A percentile compares a stretch with the other conserved stretches of the same genome.
Conservation (phyloP, 2,797 vertebrate genomes). For the Alfaro cultratus region DNA sequence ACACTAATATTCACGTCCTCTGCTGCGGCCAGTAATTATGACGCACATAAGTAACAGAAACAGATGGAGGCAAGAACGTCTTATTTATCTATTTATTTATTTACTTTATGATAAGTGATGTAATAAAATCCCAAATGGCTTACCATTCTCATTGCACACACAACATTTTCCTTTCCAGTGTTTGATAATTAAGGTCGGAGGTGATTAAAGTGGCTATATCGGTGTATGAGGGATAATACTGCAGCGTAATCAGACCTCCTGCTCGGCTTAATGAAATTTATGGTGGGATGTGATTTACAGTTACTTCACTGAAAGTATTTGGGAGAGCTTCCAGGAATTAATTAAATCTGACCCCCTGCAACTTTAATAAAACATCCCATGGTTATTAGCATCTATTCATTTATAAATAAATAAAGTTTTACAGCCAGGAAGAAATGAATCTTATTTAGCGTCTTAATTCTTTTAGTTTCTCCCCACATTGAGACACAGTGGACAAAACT, state of each 20-base stretch:
- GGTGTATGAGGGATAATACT: not conserved
- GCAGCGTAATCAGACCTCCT: constrained; percentile 16
- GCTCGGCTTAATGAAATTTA: constrained; percentile 14
- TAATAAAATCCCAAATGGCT: not conserved
- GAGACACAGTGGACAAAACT: not conserved
- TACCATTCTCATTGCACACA: not conserved
- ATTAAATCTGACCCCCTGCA: not conserved
- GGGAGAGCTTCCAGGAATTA: constrained; percentile 8
- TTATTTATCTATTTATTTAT: not conserved
- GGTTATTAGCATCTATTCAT: constrained; percentile 5
- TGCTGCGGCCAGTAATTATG: not conserved
- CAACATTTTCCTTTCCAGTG: constrained; percentile 15
- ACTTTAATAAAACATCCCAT: constrained; percentile 1
- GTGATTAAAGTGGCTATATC: constrained; percentile 5
- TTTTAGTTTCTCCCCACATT: too few species aligned
- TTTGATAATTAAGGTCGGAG: constrained; percentile 6
- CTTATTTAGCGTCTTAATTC: not conserved
- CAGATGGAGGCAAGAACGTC: not conserved
- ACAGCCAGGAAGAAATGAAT: not conserved
- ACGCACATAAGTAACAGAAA: not conserved
- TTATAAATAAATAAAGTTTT: not conserved
- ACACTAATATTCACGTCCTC: not conserved
- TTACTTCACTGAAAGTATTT: not conserved
- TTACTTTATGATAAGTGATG: not conserved
- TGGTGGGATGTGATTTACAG: not conserved